Conservation (phyloP, 2,113 vertebrate species). For the Pleuronectes platessa region DNA sequence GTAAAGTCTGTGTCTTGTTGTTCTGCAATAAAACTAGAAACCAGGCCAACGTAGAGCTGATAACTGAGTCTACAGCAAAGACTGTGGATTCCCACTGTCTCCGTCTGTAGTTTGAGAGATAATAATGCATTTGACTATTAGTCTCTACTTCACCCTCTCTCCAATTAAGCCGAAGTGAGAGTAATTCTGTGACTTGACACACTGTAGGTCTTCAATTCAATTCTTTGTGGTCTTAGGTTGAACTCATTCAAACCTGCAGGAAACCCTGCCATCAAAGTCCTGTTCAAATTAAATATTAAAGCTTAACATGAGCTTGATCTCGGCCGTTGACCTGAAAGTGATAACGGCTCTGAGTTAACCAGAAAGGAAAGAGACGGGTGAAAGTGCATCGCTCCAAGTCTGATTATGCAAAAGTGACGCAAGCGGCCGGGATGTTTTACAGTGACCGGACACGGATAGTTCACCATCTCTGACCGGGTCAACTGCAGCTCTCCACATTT, state of each 20-base stretch:
- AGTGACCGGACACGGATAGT: constrained; percentile 14
- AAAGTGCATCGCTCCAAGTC: constrained; percentile 54
- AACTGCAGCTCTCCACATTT: neutral
- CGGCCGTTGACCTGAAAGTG: constrained; percentile 47
- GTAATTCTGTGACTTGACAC: no score
- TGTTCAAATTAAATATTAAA: constrained; percentile 48
- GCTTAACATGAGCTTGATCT: constrained; percentile 40
- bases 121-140: no score
- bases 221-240: neutral
- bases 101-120: no score
- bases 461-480: constrained; percentile 23
- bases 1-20: no score
- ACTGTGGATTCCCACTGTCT: no score
- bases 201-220: neutral
- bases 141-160: no score
- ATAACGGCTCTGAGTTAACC: constrained; percentile 49
- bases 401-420: constrained; percentile 64
- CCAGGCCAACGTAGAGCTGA: no score
- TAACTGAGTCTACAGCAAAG: no score
- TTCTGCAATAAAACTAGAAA: no score
- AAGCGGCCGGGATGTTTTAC: constrained; percentile 67
- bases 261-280: neutral
- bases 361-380: constrained; percentile 50
- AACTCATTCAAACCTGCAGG: neutral
- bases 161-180: no score